phyloP scores from a whole-genome alignment of 2,888 invertebrate genomes.

The Sinotaia quadrata region DNA sequence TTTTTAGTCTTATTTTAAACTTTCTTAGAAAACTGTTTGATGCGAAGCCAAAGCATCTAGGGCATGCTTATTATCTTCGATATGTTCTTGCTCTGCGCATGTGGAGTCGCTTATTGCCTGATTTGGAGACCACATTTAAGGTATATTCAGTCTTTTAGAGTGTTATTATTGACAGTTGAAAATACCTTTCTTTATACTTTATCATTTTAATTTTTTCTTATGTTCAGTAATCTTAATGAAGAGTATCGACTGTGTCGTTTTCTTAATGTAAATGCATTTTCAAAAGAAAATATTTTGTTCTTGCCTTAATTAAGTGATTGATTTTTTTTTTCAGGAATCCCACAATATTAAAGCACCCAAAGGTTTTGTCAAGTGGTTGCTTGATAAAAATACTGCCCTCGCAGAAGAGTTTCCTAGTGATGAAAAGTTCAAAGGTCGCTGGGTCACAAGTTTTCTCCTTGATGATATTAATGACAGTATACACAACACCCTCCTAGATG shows the following conservation, averaged over 20 bases:
- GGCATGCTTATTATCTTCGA: constrained; percentile 16
- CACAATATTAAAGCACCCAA: constrained; percentile 7
- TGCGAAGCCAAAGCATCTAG: constrained; percentile 2
- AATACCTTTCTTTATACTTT: too few relatives aligned
- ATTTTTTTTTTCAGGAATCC: constrained; percentile 1
- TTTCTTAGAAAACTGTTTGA: constrained; percentile 6
- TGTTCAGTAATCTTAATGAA: neutral
- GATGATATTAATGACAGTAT: constrained; percentile 4
- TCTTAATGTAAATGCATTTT: neutral
- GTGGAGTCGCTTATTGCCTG: constrained; percentile 8
- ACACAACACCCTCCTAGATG: neutral
- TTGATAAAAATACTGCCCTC: neutral
- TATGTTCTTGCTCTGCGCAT: constrained; percentile 2
- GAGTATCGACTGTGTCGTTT: neutral
- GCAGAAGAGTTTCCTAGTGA: neutral
- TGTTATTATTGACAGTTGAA: too few relatives aligned
- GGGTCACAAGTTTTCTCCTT: constrained; percentile 13
- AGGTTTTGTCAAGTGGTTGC: constrained; percentile 11
- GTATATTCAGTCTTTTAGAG: neutral
- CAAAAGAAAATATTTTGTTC: too few relatives aligned
- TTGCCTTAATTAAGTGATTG: neutral
- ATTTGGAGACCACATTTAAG: neutral
- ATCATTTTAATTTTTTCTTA: neutral
- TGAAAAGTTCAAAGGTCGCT: constrained; percentile 10
- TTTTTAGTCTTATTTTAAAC: neutral